Evolutionary conservation across 2,113 vertebrate genomes (phyloP), one percentile per base, ranked within the genome.

Genomic region (Scomber scombrus): DNA sequence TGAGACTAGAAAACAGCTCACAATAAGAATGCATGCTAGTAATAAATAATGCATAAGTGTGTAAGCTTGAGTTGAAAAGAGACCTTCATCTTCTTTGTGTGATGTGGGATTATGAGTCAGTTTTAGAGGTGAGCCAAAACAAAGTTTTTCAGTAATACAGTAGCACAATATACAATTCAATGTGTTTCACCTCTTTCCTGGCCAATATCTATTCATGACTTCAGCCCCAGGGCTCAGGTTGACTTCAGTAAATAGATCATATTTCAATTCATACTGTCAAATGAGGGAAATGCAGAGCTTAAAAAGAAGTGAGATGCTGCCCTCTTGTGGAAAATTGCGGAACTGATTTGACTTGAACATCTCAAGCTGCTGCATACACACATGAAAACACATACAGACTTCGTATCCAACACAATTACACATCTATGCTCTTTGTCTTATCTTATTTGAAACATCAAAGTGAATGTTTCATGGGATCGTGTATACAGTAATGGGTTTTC

Each of bases 291-390:
- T 26, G 26, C 46, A 57, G 9, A 16, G 13, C 18, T 26, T 15
- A 15, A 67, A 74, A 70, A 62, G n/a, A 58, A 80, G 83, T 63
- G 16, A 60, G 68, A 89, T 70, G 54, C 82, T 91, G 89, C 93
- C 91, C 90, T 84, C 94, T 93, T 40, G 75, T 94, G 94, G 88
- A 72, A 1, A 0, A 46, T 9, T n/a, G 2, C 3, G n/a, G 43
- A 51, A 15, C n/a, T 46, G 15, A 0, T 26, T 34, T 11, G 1
- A 43, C 10, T 11, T 40, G 43, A 61, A 19, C 8, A 26, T 34
- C 10, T 18, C 1, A 40, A 40, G 34, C 34, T 40, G 34, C 34
- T 40, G 9, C 7, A 9, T 40, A 9, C 34, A 40, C 9, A 34
- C 31, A 34, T 34, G 31, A 6, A 34, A 5, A 34, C 7, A 40